These are phyloP conservation scores for Morpho deidamia DNA, from an alignment of 2,888 invertebrate species.

Conservation along the genomic window DNA sequence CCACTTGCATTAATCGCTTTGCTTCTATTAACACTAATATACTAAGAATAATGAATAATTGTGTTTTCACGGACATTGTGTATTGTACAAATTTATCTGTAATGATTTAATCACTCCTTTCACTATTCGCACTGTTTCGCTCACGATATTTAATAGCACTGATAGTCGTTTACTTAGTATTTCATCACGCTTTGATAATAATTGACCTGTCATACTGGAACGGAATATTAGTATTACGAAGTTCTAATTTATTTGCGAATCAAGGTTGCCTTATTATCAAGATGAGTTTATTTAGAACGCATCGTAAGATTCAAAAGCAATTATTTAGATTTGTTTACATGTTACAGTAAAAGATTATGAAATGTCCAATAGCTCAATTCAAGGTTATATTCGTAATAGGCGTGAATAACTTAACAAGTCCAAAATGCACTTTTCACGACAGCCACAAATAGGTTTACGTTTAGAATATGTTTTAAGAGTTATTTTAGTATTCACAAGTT, in stretches of 20 bases:
- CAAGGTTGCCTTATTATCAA: neutral
- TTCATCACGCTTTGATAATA: conserved; percentile 1
- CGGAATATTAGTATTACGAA: neutral
- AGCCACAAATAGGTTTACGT: no score
- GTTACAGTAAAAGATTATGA: no score
- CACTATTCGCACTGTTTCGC: neutral
- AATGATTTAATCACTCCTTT: neutral
- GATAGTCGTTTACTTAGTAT: neutral
- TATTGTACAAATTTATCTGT: neutral
- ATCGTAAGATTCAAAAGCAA: no score
- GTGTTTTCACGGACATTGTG: no score
- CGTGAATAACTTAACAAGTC: no score
- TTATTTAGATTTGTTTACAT: no score
- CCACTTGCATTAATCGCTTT: conserved; percentile 39
- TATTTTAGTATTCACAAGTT: no score
- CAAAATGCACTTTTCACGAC: no score
- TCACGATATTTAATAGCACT: neutral
- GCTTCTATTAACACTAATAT: conserved; percentile 4
- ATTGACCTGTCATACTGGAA: neutral
- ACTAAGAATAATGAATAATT: conserved; percentile 3
- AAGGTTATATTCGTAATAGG: no score
- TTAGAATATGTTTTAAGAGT: no score
- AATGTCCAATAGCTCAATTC: no score
- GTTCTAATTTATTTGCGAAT: neutral
- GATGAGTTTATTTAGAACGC: neutral